Percentiles rank a stretch among this genome's conserved stretches.
These are phyloP conservation scores for Aphrophora alni DNA, from an alignment of 2,888 invertebrate species.

Conservation along the genomic window DNA sequence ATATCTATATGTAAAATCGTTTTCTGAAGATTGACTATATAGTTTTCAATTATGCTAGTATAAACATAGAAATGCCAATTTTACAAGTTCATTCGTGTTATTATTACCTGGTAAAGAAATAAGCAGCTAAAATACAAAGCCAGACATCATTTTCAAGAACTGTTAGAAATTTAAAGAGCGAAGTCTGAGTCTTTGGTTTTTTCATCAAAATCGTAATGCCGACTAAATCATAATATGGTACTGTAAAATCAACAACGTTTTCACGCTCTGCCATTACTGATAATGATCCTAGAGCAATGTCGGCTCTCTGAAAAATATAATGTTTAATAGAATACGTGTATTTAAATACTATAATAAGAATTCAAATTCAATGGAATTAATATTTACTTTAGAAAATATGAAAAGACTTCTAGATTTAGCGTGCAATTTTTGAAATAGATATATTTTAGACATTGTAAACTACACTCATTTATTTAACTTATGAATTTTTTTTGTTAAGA, in stretches of 20 bases:
- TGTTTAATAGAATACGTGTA: too few species aligned
- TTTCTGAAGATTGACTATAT: too few species aligned
- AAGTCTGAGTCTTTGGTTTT: slow-evolving; percentile 85
- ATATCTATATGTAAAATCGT: too few species aligned
- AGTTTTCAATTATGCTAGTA: too few species aligned
- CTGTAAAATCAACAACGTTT: slow-evolving; percentile 96
- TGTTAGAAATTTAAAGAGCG: slow-evolving; percentile 94
- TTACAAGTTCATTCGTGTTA: too few species aligned
- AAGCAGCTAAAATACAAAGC: slow-evolving; percentile 94
- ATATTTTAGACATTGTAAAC: too few species aligned
- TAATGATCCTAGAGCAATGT: slow-evolving; percentile 91
- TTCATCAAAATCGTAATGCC: slow-evolving; percentile 97
- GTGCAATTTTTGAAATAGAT: too few species aligned
- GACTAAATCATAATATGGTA: slow-evolving; percentile 97
- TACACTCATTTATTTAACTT: too few species aligned
- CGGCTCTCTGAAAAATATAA: slow-evolving; percentile 69
- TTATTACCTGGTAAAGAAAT: slow-evolving; percentile 86
- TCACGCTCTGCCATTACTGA: slow-evolving; percentile 98
- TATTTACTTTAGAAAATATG: too few species aligned
- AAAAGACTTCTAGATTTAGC: too few species aligned
- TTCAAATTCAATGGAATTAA: not conserved
- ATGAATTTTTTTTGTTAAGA: too few species aligned
- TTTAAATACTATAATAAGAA: not conserved
- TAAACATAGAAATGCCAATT: not conserved
- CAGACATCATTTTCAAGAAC: slow-evolving; percentile 96